These are phyloP conservation scores for Gonatopus flavifemur DNA, from an alignment of 1,140 invertebrate species.

Conservation along the genomic window DNA sequence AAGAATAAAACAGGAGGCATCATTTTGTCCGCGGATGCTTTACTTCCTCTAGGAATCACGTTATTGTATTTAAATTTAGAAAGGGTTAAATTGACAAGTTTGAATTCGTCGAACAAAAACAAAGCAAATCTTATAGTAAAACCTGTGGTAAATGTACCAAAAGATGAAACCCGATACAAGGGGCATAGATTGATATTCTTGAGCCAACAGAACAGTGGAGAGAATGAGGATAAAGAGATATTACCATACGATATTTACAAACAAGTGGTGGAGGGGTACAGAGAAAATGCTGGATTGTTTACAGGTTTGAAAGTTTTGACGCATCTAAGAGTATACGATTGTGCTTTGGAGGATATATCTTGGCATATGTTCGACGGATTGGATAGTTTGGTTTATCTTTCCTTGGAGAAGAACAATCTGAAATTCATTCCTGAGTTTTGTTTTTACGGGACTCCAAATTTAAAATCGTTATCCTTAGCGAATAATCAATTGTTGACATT, in stretches of 20 bases:
- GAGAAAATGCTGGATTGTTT: slow-evolving; percentile 53
- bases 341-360: slow-evolving; percentile 63
- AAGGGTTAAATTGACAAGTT: slow-evolving; percentile 41
- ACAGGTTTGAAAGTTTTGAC: slow-evolving; percentile 60
- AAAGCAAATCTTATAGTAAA: slow-evolving; percentile 47
- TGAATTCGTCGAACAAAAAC: slow-evolving; percentile 32
- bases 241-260: slow-evolving; percentile 68
- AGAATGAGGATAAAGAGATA: slow-evolving; percentile 58
- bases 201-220: slow-evolving; percentile 40
- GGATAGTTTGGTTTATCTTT: slow-evolving; percentile 61
- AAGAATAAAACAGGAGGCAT: slow-evolving; percentile 32
- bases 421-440: slow-evolving; percentile 68
- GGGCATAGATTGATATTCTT: slow-evolving; percentile 49
- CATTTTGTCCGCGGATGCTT: slow-evolving; percentile 39
- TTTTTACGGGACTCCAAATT: slow-evolving; percentile 67
- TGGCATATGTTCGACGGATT: slow-evolving; percentile 74
- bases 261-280: slow-evolving; percentile 57
- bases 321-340: slow-evolving; percentile 63
- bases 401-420: slow-evolving; percentile 66
- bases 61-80: slow-evolving; percentile 48
- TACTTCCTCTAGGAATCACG: slow-evolving; percentile 40
- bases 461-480: slow-evolving; percentile 65
- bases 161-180: slow-evolving; percentile 40
- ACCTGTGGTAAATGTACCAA: slow-evolving; percentile 40
- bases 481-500: slow-evolving; percentile 66